A percentile compares a stretch with the other conserved stretches of the same genome.
Conservation (phyloP, 2,113 vertebrate genomes). For the Tursiops truncatus region DNA sequence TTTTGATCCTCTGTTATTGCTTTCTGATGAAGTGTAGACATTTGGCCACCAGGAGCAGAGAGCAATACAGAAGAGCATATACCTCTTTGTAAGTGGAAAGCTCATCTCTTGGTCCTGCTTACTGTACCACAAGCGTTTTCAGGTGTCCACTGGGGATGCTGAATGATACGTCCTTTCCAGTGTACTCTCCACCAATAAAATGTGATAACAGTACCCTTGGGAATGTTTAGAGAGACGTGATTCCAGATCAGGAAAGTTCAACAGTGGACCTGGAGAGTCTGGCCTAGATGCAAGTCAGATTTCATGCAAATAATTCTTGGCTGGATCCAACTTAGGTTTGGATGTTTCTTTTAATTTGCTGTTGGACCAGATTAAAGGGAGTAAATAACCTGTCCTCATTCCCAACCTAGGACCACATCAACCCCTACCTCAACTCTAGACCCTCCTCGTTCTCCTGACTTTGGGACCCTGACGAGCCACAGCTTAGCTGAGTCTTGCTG, state of each 20-base stretch:
- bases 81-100: slow-evolving; percentile 9
- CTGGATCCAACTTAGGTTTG: neutral
- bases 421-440: neutral
- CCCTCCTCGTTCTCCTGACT: neutral
- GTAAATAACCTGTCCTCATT: neutral
- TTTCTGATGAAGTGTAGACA: slow-evolving; percentile 75
- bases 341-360: slow-evolving; percentile 19
- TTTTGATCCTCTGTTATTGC: slow-evolving; percentile 58
- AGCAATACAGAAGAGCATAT: neutral
- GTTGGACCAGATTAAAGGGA: neutral
- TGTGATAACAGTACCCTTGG: neutral
- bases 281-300: neutral
- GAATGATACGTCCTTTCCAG: neutral
- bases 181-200: slow-evolving; percentile 14
- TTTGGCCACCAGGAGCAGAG: slow-evolving; percentile 45
- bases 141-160: neutral
- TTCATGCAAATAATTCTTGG: neutral
- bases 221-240: neutral
- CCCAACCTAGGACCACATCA: neutral
- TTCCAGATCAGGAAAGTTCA: slow-evolving; percentile 38
- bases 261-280: neutral
- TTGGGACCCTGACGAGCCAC: neutral
- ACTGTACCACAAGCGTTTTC: neutral
- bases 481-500: neutral
- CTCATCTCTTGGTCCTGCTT: neutral